A percentile compares a stretch with the other conserved stretches of the same genome.
phyloP scores from a whole-genome alignment of 2,113 vertebrate genomes.

The Petaurus breviceps region DNA sequence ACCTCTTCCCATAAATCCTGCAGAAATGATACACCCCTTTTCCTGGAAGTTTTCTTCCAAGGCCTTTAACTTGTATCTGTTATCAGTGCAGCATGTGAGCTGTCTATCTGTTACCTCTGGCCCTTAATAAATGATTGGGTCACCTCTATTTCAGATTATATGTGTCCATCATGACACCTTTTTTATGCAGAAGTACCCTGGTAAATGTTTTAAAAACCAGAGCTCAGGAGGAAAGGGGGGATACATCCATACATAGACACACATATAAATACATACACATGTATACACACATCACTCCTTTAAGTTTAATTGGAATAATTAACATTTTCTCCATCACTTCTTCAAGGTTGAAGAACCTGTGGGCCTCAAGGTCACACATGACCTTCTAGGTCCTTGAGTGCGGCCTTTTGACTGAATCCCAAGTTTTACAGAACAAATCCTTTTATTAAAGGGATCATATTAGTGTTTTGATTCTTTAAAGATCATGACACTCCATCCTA shows the following conservation, averaged over 20 bases:
- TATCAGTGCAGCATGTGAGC: neutral
- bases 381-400: too few relatives aligned
- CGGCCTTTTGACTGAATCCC: too few relatives aligned
- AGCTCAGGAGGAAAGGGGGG: neutral
- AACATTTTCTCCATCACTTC: neutral
- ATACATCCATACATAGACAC: neutral
- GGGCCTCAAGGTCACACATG: too few relatives aligned
- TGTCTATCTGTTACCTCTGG: neutral
- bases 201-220: neutral
- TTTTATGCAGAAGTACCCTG: neutral
- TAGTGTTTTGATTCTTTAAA: neutral
- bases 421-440: too few relatives aligned
- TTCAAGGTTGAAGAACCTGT: too few relatives aligned
- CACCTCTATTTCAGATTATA: neutral
- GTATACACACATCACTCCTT: neutral
- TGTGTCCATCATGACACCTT: neutral
- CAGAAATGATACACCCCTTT: neutral
- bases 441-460: too few relatives aligned
- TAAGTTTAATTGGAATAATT: neutral
- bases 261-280: neutral
- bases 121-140: neutral
- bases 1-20: neutral
- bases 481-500: neutral
- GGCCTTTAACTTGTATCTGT: neutral
- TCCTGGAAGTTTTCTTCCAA: neutral